Base-by-base conservation (phyloP, 2,888 invertebrate species). In the Lasiommata megera region DNA sequence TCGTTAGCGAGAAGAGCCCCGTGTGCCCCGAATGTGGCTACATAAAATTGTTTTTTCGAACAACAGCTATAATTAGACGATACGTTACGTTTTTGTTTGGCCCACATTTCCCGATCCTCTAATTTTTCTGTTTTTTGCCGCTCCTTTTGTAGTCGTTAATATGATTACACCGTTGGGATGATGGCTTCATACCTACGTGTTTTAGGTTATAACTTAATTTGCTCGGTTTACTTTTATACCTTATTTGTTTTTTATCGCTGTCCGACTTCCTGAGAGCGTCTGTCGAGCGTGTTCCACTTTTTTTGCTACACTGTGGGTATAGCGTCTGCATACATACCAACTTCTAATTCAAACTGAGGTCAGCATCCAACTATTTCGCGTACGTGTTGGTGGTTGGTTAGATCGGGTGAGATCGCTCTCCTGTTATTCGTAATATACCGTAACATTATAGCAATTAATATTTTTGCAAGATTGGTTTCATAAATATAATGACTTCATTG, bases 121-220 rank as follows among this genome's bases (percentile, higher is more conserved):
- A 89, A 89, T 89, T 90, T 90, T 84, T 85, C 74, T 79, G 79
- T 88, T 89, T 90, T 90, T 89, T 88, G 84, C 85, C 82, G 82
- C 80, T 82, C 81, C 88, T 89, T 90, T 89, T 89, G 89, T 89
- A 88, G 88, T 89, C 88, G 90, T 90, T 90, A 89, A 90, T 89
- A 89, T 89, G 90, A 90, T 90, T 90, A 90, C 88, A 88, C 84
- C 86, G 84, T 88, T 82, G 81, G 84, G 88, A 87, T 89, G 90
- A 89, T 89, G 88, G 89, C 90, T 90, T 89, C 88, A 89, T 90
- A 89, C 34, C 34, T 34, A 34, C 90, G 87, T 88, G 88, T 88
- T 88, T 88, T 87, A 88, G 88, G 84, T 90, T 90, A 89, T 89
- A 90, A 90, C 90, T 90, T 90, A 90, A 90, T 90, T 90, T 90